Evolutionary conservation across 1,140 invertebrate genomes (phyloP).

Genomic region (Macrobrachium nipponense): DNA sequence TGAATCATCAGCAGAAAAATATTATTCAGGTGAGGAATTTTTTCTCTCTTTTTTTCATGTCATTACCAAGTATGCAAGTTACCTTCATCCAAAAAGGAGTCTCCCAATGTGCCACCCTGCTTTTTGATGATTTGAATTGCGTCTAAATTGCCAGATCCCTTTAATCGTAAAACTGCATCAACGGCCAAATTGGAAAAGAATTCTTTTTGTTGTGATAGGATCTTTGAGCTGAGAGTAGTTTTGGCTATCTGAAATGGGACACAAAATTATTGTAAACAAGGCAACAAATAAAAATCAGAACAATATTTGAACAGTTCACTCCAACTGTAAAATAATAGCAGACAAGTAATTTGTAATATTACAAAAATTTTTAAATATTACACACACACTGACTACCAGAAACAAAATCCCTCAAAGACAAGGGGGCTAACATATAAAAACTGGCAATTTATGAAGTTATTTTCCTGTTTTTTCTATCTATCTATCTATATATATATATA

Average conservation of each 20-base stretch:
- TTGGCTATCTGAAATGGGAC: slow-evolving; percentile 82
- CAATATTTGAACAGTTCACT: no score
- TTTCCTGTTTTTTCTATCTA: no score
- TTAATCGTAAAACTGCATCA: slow-evolving; percentile 93
- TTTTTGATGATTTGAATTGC: slow-evolving; percentile 97
- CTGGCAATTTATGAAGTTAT: no score
- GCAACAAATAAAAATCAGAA: not conserved
- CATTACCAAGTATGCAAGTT: slow-evolving; percentile 62
- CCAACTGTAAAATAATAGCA: no score
- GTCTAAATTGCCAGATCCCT: slow-evolving; percentile 93
- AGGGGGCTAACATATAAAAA: no score
- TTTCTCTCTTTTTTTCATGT: no score
- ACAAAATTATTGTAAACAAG: not conserved
- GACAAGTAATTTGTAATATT: no score
- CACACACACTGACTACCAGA: no score
- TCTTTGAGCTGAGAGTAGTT: slow-evolving; percentile 98
- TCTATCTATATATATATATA: no score
- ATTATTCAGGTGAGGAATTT: slow-evolving; percentile 1
- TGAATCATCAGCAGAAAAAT: no score
- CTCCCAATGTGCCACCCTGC: slow-evolving; percentile 88
- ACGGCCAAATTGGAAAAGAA: slow-evolving; percentile 96
- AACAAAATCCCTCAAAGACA: no score
- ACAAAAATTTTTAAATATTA: no score
- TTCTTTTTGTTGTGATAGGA: slow-evolving; percentile 97
- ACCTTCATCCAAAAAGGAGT: slow-evolving; percentile 98